These are phyloP conservation scores for Cryptophagus acutangulus DNA, from an alignment of 2,888 invertebrate genomes.

Conservation along the genomic window DNA sequence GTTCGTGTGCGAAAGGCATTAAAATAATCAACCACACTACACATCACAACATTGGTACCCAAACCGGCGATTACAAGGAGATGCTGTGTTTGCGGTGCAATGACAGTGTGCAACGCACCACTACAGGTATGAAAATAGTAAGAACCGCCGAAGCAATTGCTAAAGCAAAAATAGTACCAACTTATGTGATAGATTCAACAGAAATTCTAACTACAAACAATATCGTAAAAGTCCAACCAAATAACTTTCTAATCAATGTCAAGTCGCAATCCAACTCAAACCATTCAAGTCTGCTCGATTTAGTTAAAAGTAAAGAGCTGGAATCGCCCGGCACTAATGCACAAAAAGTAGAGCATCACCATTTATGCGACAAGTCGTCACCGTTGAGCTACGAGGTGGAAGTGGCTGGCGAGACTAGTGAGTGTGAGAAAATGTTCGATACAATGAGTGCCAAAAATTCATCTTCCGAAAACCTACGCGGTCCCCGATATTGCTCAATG, in stretches of 20 bases:
- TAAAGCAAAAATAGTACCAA: constrained; percentile 22
- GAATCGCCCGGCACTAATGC: constrained; percentile 7
- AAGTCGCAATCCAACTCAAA: too few relatives aligned
- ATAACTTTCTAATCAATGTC: constrained; percentile 39
- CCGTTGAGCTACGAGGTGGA: constrained; percentile 25
- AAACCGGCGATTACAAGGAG: constrained; percentile 57
- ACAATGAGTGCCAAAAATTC: constrained; percentile 28
- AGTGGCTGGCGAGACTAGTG: constrained; percentile 31
- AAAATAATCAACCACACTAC: constrained; percentile 54
- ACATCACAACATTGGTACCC: constrained; percentile 59
- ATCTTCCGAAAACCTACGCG: constrained; percentile 39
- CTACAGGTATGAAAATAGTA: constrained; percentile 33
- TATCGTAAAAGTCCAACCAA: constrained; percentile 44
- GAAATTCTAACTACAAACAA: too few relatives aligned
- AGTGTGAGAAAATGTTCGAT: constrained; percentile 24
- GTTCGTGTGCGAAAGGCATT: constrained; percentile 60
- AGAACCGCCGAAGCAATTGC: constrained; percentile 31
- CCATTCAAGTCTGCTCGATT: constrained; percentile 23
- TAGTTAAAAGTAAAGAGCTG: too few relatives aligned
- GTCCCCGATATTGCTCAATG: constrained; percentile 72
- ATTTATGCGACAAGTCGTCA: constrained; percentile 29
- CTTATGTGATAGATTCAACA: too few relatives aligned
- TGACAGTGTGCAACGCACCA: constrained; percentile 40
- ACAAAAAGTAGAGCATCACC: constrained; percentile 25
- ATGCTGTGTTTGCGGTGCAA: constrained; percentile 60